Conservation (phyloP, 2,888 invertebrate genomes). For the Julus scandinavius region DNA sequence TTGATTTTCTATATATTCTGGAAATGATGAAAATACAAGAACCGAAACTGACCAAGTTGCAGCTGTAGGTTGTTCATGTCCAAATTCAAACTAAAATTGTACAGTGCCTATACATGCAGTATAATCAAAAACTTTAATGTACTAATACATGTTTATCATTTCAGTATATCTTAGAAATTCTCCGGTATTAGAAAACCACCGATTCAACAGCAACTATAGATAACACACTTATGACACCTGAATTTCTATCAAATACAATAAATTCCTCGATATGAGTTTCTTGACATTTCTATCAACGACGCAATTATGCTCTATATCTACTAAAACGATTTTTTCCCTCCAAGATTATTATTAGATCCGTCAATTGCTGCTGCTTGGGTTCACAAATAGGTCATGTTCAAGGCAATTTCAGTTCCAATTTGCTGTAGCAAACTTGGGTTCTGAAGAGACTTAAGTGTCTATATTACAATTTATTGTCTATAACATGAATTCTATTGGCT, state of each 20-base stretch:
- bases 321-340: background rate
- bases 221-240: too few relatives aligned
- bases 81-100: background rate
- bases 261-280: background rate
- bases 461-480: background rate
- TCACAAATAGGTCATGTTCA: background rate
- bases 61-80: background rate
- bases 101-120: too few relatives aligned
- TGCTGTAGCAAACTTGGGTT: background rate
- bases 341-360: background rate
- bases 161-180: too few relatives aligned
- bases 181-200: too few relatives aligned
- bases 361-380: background rate
- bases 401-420: background rate
- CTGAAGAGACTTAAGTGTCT: background rate
- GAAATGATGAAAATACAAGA: background rate
- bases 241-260: background rate
- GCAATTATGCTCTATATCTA: background rate
- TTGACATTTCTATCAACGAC: background rate
- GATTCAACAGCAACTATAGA: too few relatives aligned
- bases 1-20: background rate
- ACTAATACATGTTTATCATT: too few relatives aligned
- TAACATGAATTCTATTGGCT: background rate
- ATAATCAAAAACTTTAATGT: too few relatives aligned
- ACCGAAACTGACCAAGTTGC: background rate